These are phyloP conservation scores for Myodes glareolus DNA, from an alignment of 2,113 vertebrate genomes.

Conservation along the genomic window DNA sequence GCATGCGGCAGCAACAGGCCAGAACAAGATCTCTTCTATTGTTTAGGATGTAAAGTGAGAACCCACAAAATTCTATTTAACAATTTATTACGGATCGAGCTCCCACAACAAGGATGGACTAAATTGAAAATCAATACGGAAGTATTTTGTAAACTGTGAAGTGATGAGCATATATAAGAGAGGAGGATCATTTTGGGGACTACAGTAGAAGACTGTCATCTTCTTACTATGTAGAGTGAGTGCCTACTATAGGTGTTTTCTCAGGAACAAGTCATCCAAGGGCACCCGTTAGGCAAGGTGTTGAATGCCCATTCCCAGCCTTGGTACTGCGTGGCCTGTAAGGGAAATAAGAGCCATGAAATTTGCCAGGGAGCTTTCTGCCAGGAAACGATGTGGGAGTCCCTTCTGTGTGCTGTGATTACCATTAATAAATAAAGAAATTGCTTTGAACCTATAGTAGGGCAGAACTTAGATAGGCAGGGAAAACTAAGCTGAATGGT, in stretches of 20 bases:
- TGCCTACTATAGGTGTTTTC: background rate
- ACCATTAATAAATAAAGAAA: no score
- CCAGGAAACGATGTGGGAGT: no score
- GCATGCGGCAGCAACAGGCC: background rate
- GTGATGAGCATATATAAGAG: background rate
- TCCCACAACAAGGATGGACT: background rate
- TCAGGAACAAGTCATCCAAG: background rate
- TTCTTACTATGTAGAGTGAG: background rate
- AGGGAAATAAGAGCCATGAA: background rate
- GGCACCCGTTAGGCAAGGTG: background rate
- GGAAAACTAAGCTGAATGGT: no score
- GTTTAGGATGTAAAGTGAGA: background rate
- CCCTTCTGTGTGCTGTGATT: no score
- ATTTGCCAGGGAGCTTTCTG: background rate
- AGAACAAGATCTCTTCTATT: background rate
- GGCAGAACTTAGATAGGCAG: no score
- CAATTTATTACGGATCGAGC: no score
- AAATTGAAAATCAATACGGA: background rate
- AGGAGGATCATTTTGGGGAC: background rate
- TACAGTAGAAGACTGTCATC: background rate
- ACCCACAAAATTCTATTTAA: no score
- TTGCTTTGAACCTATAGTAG: no score
- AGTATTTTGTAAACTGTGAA: background rate
- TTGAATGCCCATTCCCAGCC: background rate
- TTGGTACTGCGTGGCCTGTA: background rate